A percentile compares a stretch with the other conserved stretches of the same genome.
Conservation (phyloP, 2,113 vertebrate genomes). For the Podiceps cristatus region DNA sequence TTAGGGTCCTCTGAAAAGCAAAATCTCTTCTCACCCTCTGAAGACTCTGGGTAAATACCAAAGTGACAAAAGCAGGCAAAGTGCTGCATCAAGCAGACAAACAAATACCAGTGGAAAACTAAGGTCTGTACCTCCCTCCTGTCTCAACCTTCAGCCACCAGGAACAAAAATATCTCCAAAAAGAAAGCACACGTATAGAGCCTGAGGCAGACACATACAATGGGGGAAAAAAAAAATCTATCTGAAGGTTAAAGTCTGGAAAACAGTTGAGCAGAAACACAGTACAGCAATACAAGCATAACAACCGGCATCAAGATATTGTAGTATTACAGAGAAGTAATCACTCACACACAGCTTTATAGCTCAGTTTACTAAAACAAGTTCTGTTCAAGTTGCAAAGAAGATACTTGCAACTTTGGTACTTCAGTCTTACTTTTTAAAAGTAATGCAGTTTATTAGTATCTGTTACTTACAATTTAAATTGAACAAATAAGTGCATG, state of each 20-base stretch:
- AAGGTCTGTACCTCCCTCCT: neutral
- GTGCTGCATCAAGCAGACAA: neutral
- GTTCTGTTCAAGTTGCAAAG: neutral
- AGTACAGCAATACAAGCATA: neutral
- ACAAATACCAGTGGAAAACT: neutral
- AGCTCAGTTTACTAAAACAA: neutral
- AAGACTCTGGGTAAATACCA: neutral
- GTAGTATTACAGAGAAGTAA: neutral
- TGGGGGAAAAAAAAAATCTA: neutral
- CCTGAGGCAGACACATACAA: neutral
- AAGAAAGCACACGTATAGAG: fast-evolving
- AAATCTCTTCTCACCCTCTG: neutral
- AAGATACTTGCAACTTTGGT: neutral
- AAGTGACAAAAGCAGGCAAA: neutral
- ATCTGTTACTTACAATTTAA: neutral
- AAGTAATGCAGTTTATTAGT: neutral
- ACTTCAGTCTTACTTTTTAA: neutral
- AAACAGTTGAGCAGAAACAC: neutral
- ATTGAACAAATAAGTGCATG: neutral
- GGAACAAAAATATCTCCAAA: neutral
- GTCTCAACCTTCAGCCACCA: neutral
- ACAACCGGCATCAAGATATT: neutral
- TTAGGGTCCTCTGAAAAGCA: neutral
- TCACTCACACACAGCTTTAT: neutral
- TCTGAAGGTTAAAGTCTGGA: neutral